Conservation (phyloP, 2,888 invertebrate genomes). For the Dione juno region DNA sequence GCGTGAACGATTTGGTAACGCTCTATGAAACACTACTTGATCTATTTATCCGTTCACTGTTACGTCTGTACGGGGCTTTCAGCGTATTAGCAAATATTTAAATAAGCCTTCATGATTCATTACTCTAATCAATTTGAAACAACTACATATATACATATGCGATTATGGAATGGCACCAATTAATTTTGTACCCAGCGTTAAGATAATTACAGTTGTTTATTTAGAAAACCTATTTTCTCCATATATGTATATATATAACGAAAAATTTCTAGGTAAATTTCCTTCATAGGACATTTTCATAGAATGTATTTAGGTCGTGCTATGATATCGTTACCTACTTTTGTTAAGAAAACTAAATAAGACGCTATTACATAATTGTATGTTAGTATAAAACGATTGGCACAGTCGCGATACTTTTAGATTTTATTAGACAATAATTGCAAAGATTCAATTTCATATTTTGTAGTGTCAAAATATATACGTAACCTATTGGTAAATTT, state of each 20-base stretch:
- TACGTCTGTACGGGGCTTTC: constrained; percentile 50
- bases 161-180: too few species aligned
- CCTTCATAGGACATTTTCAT: background rate
- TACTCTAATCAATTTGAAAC: constrained; percentile 21
- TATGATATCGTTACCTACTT: background rate
- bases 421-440: background rate
- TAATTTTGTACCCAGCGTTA: background rate
- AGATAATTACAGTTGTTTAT: background rate
- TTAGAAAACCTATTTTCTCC: background rate
- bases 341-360: constrained; percentile 4
- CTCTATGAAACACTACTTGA: constrained; percentile 57
- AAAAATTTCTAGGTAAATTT: background rate
- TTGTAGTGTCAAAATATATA: background rate
- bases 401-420: background rate
- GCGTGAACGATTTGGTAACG: constrained; percentile 62
- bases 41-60: constrained; percentile 62
- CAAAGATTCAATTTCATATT: constrained; percentile 6
- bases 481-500: background rate
- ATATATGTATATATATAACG: background rate
- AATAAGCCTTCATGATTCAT: constrained; percentile 32
- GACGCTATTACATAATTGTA: background rate
- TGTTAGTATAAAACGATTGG: constrained; percentile 11
- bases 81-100: constrained; percentile 36
- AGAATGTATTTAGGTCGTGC: background rate
- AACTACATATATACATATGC: background rate